phyloP scores from a whole-genome alignment of 2,113 vertebrate genomes.

The Albula glossodonta region DNA sequence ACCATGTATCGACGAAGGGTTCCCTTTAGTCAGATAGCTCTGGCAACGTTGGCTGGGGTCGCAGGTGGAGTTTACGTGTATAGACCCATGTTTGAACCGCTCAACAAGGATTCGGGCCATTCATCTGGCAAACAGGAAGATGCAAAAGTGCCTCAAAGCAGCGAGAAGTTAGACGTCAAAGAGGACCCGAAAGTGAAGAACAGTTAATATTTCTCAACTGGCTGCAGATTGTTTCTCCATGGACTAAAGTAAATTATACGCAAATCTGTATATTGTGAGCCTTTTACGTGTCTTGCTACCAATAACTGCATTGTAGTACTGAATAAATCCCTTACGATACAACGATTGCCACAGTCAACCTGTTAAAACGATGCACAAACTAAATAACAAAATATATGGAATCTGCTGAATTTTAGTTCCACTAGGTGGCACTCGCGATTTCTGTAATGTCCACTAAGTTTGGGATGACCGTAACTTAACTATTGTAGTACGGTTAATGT shows the following conservation, averaged over 20 bases:
- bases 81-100: slow-evolving; percentile 70
- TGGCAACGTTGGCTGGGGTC: slow-evolving; percentile 75
- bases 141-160: slow-evolving; percentile 43
- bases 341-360: not conserved
- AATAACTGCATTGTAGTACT: not conserved
- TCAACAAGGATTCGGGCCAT: slow-evolving; percentile 42
- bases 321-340: no score
- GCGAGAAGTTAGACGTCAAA: slow-evolving; percentile 36
- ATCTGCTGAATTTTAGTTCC: slow-evolving; percentile 9
- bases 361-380: not conserved
- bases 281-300: no score
- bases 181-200: slow-evolving; percentile 5
- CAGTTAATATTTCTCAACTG: not conserved
- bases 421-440: not conserved
- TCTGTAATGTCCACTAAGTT: not conserved
- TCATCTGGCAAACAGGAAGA: slow-evolving; percentile 36
- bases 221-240: slow-evolving; percentile 12
- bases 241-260: slow-evolving; percentile 37
- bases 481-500: not conserved
- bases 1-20: slow-evolving; percentile 67
- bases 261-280: not conserved
- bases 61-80: slow-evolving; percentile 85
- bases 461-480: not conserved
- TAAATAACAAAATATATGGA: not conserved
- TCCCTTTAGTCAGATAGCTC: slow-evolving; percentile 64